phyloP scores from a whole-genome alignment of 2,888 invertebrate species.

The Petrolisthes manimaculis region DNA sequence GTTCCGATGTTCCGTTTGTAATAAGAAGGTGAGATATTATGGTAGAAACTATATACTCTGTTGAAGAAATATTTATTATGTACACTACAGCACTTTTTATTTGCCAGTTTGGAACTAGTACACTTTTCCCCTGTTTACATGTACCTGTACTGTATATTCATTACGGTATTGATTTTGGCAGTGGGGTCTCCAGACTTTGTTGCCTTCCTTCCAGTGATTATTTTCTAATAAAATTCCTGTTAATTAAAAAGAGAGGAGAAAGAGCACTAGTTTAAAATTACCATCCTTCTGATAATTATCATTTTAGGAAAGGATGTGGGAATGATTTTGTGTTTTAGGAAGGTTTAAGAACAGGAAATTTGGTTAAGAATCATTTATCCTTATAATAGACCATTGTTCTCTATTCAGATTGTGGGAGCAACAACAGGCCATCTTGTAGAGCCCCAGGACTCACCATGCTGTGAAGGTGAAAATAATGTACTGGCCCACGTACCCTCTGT shows the following conservation, averaged over 20 bases:
- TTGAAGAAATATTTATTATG: neutral
- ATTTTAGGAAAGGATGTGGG: no score
- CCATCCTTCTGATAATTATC: no score
- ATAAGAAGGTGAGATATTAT: conserved; percentile 53
- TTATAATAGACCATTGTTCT: no score
- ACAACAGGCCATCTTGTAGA: conserved; percentile 27
- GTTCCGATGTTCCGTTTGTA: conserved; percentile 60
- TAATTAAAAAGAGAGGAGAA: no score
- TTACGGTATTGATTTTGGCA: no score
- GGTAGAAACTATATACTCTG: neutral
- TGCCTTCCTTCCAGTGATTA: no score
- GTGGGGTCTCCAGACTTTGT: no score
- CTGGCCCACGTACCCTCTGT: conserved; percentile 63
- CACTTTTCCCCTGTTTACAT: neutral
- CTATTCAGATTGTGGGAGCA: conserved; percentile 36
- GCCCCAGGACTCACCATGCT: conserved; percentile 33
- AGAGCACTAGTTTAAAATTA: no score
- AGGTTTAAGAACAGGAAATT: no score
- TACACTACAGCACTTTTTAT: neutral
- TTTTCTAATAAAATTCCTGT: no score
- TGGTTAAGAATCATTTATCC: no score
- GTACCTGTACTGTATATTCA: neutral
- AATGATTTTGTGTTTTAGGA: no score
- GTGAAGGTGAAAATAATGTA: conserved; percentile 54
- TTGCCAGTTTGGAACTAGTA: neutral